phyloP scores from a whole-genome alignment of 2,888 invertebrate genomes.

The Papilio demoleus region DNA sequence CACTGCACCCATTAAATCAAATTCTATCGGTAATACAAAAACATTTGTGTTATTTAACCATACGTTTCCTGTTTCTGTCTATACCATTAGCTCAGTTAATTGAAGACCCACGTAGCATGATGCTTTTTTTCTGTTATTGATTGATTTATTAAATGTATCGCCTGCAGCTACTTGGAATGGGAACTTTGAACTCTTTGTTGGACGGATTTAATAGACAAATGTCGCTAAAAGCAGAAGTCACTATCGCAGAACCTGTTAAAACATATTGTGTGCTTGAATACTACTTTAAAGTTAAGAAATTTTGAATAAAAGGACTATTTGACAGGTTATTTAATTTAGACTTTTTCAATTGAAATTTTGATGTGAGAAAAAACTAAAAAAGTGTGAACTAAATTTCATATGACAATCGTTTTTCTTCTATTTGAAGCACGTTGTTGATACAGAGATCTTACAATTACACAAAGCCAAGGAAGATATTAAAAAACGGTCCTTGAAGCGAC shows the following conservation, averaged over 20 bases:
- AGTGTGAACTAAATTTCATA: not conserved
- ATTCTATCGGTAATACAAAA: slow-evolving; percentile 38
- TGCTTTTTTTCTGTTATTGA: slow-evolving; percentile 46
- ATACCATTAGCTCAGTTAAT: slow-evolving; percentile 58
- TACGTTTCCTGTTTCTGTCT: slow-evolving; percentile 66
- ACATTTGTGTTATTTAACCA: slow-evolving; percentile 47
- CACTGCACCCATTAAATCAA: slow-evolving; percentile 64
- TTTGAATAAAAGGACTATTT: too few relatives aligned
- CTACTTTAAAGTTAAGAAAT: too few relatives aligned
- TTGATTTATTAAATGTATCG: slow-evolving; percentile 11
- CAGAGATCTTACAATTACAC: slow-evolving; percentile 23
- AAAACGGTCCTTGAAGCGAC: slow-evolving; percentile 61
- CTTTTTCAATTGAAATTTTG: not conserved
- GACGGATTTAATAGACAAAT: not conserved
- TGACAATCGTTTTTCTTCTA: slow-evolving; percentile 4
- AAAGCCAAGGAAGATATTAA: slow-evolving; percentile 55
- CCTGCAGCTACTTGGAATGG: slow-evolving; percentile 42
- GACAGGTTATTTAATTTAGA: too few relatives aligned
- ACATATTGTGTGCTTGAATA: too few relatives aligned
- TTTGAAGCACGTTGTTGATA: slow-evolving; percentile 11
- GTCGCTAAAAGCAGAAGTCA: not conserved
- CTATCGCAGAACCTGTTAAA: too few relatives aligned
- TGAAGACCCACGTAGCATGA: slow-evolving; percentile 58
- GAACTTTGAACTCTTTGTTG: not conserved
- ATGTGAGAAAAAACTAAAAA: not conserved